Evolutionary conservation across 2,888 invertebrate genomes (phyloP).

Genomic region (Nasonia oneida): DNA sequence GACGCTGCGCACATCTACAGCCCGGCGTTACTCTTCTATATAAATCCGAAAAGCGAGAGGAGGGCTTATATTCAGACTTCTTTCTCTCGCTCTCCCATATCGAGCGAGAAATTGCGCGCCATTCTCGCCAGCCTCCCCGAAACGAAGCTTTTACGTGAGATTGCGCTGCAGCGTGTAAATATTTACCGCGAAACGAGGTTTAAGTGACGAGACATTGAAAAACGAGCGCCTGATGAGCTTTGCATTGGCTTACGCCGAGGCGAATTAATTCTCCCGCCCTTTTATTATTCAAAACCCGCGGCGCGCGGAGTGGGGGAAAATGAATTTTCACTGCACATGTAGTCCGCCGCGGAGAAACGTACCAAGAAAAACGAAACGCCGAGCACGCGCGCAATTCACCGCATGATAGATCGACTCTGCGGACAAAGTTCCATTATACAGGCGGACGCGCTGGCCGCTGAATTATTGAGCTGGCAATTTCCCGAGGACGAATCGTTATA

Average conservation of each 20-base stretch:
- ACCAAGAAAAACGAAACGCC: neutral
- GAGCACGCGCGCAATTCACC: slow-evolving; percentile 70
- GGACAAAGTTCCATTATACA: slow-evolving; percentile 77
- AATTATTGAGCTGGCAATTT: slow-evolving; percentile 78
- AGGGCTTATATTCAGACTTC: too few species aligned
- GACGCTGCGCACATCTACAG: slow-evolving; percentile 66
- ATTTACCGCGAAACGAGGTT: slow-evolving; percentile 50
- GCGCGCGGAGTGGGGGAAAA: neutral
- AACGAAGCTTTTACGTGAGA: slow-evolving; percentile 54
- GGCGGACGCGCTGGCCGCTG: slow-evolving; percentile 66
- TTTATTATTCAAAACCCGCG: neutral
- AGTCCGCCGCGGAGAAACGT: neutral
- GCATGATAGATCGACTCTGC: slow-evolving; percentile 78
- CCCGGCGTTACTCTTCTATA: neutral
- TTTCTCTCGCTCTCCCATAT: too few species aligned
- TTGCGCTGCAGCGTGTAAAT: slow-evolving; percentile 52
- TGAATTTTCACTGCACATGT: neutral
- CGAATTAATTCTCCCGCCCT: neutral
- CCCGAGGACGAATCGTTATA: slow-evolving; percentile 70
- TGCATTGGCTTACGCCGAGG: neutral
- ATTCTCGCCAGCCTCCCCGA: neutral
- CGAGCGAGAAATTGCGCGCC: neutral
- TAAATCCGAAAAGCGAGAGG: neutral
- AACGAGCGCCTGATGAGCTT: slow-evolving; percentile 28
- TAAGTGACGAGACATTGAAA: slow-evolving; percentile 52